Evolutionary conservation across 1,140 invertebrate species (phyloP).

Genomic region (Tetraneura akinire): DNA sequence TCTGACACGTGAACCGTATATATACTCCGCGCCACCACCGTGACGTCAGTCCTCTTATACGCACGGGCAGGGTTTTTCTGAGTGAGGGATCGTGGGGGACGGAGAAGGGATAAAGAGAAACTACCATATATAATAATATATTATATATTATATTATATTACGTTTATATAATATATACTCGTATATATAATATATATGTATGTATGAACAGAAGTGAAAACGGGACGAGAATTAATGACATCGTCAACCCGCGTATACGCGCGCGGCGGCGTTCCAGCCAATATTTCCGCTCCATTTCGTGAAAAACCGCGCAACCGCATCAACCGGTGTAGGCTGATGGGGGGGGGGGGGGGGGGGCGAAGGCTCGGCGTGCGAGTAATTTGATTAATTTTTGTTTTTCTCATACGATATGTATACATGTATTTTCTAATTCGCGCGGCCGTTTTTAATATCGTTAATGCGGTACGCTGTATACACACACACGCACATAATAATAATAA

Average conservation of each 20-base stretch:
- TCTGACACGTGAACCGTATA: constrained; percentile 45
- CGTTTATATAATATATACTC: no score
- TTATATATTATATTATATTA: no score
- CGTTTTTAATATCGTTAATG: constrained; percentile 51
- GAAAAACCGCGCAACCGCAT: constrained; percentile 11
- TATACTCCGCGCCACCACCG: not conserved
- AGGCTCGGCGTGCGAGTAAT: not conserved
- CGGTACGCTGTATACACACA: not conserved
- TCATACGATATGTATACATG: not conserved
- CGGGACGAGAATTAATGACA: constrained; percentile 50
- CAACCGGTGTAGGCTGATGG: no score
- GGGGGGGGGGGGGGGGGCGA: no score
- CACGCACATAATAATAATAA: not conserved
- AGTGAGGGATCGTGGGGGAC: not conserved
- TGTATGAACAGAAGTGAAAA: constrained; percentile 42
- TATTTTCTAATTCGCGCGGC: not conserved
- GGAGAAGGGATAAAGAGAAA: no score
- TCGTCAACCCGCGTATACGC: constrained; percentile 40
- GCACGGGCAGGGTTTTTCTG: not conserved
- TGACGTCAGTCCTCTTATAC: no score
- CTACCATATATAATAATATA: no score
- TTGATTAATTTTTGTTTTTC: constrained; percentile 40
- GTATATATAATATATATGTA: not conserved
- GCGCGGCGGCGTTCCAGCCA: constrained; percentile 19
- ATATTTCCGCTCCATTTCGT: constrained; percentile 51